Evolutionary conservation across 92 coral and sea anemone species (phyloP), one percentile per base, ranked within the genome.

Genomic region (Umimayanthus kanabou): DNA sequence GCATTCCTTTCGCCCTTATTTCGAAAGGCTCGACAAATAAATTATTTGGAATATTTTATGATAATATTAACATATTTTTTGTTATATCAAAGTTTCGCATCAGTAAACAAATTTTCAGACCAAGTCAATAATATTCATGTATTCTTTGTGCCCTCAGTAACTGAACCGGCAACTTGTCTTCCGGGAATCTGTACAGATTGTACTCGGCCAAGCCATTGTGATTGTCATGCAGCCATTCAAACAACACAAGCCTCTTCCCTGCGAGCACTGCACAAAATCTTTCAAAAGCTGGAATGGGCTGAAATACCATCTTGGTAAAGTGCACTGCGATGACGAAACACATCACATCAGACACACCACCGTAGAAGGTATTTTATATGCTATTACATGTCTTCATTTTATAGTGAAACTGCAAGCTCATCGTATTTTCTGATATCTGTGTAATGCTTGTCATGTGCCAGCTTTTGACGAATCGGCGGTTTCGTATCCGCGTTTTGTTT

Each of bases 251-350:
- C 94, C 94, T 0, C 87, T 88, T 78, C 74, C 73, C 1, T 95
- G 98, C 72, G 10, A 77, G 1, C 66, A 77, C 50, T 95, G 98
- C 61, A 85, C 88, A 3, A 95, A 92, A 80, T 93, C 98, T 0
- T 95, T 95, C 82, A 95, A 88, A 85, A 95, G 93, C 55, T 92
- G 96, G 2, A 95, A 93, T 79, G 96, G 98, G 0, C 64, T 95
- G 61, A 93, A 93, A 57, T 95, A 95, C 73, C 98, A 95, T 89
- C 71, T 26, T 1, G 93, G 87, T 23, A 94, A 86, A 67, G 89
- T 82, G 1, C 98, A 94, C 66, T 29, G 73, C 39, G 89, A 88
- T 61, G 90, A 92, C 14, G 91, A 90, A 4, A 14, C 39, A 26
- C 70, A 61, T 11, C 40, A 85, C 71, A 72, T 57, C 71, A 85